Evolutionary conservation across 2,113 vertebrate species (phyloP).

Genomic region (Larimichthys crocea): DNA sequence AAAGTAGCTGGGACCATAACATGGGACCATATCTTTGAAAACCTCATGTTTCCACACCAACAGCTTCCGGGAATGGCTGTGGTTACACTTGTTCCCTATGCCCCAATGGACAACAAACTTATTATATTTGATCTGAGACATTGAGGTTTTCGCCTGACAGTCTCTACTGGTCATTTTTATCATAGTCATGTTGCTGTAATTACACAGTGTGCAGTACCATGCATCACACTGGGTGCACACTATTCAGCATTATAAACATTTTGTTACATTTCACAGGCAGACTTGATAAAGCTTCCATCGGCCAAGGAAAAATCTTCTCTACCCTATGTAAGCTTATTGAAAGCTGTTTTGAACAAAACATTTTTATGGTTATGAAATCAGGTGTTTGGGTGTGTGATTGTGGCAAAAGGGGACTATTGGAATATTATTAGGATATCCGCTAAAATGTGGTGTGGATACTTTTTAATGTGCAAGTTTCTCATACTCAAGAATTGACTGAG

Average conservation of each 20-base stretch:
- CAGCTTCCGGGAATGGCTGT: not conserved
- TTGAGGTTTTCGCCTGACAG: not conserved
- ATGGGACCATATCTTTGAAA: not conserved
- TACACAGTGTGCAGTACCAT: not conserved
- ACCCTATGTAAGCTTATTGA: conserved; percentile 81
- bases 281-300: conserved; percentile 82
- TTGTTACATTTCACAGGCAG: conserved; percentile 84
- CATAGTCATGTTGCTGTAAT: conserved; percentile 11
- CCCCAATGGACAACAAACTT: not conserved
- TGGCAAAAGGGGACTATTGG: not conserved
- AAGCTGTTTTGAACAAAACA: conserved; percentile 39
- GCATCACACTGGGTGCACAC: conserved; percentile 1
- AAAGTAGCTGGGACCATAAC: not conserved
- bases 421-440: not conserved
- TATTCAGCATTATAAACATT: conserved; percentile 53
- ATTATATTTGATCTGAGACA: conserved; percentile 18
- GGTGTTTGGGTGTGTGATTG: conserved; percentile 69
- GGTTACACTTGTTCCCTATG: not conserved
- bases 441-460: conserved; percentile 75
- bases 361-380: conserved; percentile 49
- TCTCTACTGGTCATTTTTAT: not conserved
- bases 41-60: not conserved
- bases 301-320: conserved; percentile 63
- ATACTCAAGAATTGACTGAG: not conserved
- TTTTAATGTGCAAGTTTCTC: not conserved